A percentile compares a stretch with the other conserved stretches of the same genome.
Evolutionary conservation across 2,888 invertebrate species (phyloP).

Genomic region (Osmoderma eremita): DNA sequence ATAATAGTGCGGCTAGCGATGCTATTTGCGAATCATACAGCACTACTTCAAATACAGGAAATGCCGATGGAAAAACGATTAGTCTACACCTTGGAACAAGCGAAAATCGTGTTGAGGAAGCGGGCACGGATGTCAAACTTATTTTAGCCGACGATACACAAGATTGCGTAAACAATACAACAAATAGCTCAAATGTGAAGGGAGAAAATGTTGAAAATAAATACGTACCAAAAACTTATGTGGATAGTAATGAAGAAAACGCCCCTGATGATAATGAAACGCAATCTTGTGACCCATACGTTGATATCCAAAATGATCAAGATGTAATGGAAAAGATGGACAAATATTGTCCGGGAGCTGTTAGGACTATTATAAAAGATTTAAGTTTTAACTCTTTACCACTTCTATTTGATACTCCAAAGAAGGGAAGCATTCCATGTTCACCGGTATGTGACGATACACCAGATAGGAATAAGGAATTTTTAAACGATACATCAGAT

Average conservation of each 20-base stretch:
- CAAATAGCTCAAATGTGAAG: background rate
- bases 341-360: constrained; percentile 24
- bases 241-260: background rate
- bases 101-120: background rate
- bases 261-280: constrained; percentile 1
- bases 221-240: background rate
- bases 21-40: background rate
- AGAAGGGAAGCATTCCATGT: constrained; percentile 50
- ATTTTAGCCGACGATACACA: too few relatives aligned
- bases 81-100: background rate
- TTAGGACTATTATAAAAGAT: constrained; percentile 11
- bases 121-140: too few relatives aligned
- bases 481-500: constrained; percentile 69
- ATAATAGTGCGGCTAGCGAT: background rate
- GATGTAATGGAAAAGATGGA: constrained; percentile 25
- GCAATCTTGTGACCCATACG: constrained; percentile 15
- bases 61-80: background rate
- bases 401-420: constrained; percentile 33
- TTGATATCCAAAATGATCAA: constrained; percentile 18
- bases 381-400: constrained; percentile 35
- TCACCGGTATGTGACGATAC: constrained; percentile 58
- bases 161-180: too few relatives aligned
- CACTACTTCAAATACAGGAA: background rate
- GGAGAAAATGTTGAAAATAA: background rate
- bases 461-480: constrained; percentile 64